Base-by-base conservation (phyloP, 2,888 invertebrate genomes). In the Glomeris marginata region DNA sequence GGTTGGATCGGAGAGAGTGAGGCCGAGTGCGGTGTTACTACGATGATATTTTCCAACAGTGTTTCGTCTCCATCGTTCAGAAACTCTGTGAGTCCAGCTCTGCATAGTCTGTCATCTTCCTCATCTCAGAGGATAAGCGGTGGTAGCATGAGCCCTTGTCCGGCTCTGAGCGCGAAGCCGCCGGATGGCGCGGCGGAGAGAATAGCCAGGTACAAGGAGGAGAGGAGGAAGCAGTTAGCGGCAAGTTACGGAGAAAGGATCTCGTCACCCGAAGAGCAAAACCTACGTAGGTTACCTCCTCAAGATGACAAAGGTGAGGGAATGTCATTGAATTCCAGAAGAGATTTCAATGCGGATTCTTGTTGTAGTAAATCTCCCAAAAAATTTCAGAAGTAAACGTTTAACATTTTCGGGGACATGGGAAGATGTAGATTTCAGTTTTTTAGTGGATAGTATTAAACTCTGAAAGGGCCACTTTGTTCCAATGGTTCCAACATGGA, bases 141-240 rank as follows among this genome's bases (percentile, higher is more conserved):
- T 41, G 37, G 21, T 41, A 16, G 16, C 44, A n/a, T 13, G 38
- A 47, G 21, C 42, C 20, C 18, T 38, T 41, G 43, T 28, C 28
- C n/a, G 33, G 45, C 44, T 73, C 57, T 72, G 72, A 64, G 72
- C 69, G 64, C 68, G 74, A 52, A 47, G 41, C 53, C 56, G 28
- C 28, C 28, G 28, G 28, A 28, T 28, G 28, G 28, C 8, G 28
- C 28, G 4, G 72, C 74, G 63, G 77, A 77, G 66, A 71, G 81
- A 62, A 77, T 81, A 60, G 76, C 76, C 59, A 74, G 75, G 59
- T 81, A 81, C 66, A 82, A 82, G 64, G 81, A 81, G 61, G 79
- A 81, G 62, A 71, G 82, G 49, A 72, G 78, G 54, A 75, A 73
- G 59, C 80, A 81, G 64, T 68, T 81, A 54, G 77, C 76, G 37